Base-by-base conservation (phyloP, 2,888 invertebrate species). In the Pterostichus madidus region DNA sequence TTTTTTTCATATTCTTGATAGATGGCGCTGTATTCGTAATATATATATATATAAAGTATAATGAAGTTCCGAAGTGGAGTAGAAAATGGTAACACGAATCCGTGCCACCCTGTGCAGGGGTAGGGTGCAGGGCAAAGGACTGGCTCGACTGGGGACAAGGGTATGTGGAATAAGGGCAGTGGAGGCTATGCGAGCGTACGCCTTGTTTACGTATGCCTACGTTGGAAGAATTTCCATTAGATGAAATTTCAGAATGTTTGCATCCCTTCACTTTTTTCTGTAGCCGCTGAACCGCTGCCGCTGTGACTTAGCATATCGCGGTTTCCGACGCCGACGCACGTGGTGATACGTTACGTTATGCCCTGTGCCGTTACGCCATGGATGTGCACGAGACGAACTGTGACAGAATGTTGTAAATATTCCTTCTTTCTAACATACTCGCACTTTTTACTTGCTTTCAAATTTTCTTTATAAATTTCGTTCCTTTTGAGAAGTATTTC, bases 211-310 rank as follows among this genome's bases (percentile, higher is more conserved):
- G 81, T 81, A 81, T 81, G 81, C 75, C 61, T 75, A 80, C 80
- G 82, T 68, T 64, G 39, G 68, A 76, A 77, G 83, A 83, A 83
- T 83, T 83, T 83, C 76, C 83, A 83, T 83, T 83, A 83, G 77
- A 83, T 83, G 83, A 83, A 83, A 83, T 83, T 83, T 83, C 77
- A 68, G 77, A 49, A 76, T 83, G 81, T 83, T 64, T 83, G 83
- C 68, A 64, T 77, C 61, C 83, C 64, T 83, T 53, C 52, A 64
- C 68, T 77, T 83, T 71, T 56, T 68, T 44, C 71, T 73, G 15
- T 6, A 35, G 46, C 13, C 80, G n/a, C 68, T 73, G 24, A 39
- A 15, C 44, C 53, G 11, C 44, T 53, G 31, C 17, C 39, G 39
- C 39, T 35, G 71, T 71, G 71, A 71, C 71, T 71, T 73, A 24